Percentiles rank a stretch among this genome's conserved stretches.
Evolutionary conservation across 1,140 invertebrate genomes (phyloP).

Genomic region (Harlomillsia oculata): DNA sequence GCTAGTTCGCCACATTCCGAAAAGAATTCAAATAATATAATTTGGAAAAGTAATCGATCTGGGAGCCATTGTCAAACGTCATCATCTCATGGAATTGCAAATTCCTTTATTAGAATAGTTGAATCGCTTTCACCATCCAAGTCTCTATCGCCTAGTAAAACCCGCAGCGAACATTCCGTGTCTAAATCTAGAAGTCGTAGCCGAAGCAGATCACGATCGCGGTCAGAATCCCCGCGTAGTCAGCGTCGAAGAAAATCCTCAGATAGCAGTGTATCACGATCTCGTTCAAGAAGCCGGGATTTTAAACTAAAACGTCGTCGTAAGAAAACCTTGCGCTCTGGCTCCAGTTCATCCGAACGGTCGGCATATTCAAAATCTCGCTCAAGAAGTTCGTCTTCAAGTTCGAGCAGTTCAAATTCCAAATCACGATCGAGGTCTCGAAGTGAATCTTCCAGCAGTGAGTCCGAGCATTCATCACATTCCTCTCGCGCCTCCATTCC

Average conservation of each 20-base stretch:
- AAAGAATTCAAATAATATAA: neutral
- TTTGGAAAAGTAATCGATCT: too few species aligned
- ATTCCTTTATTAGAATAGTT: neutral
- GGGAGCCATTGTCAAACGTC: too few species aligned
- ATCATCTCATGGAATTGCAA: neutral
- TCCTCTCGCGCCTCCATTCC: conserved; percentile 61
- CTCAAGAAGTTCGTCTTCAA: neutral
- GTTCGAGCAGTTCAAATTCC: conserved; percentile 16
- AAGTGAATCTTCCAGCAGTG: neutral
- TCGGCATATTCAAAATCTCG: conserved; percentile 2
- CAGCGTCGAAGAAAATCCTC: neutral
- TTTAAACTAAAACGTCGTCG: neutral
- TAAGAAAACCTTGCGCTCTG: conserved; percentile 24
- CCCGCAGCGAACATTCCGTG: neutral
- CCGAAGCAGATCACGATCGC: neutral
- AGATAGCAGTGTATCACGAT: conserved; percentile 2
- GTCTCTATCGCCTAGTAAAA: neutral
- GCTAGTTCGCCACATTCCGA: too few species aligned
- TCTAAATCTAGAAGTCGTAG: conserved; percentile 6
- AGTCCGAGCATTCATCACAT: conserved; percentile 1
- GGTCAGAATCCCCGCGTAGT: conserved; percentile 1
- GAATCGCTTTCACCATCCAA: neutral
- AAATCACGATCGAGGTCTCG: conserved; percentile 28
- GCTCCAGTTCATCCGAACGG: too few species aligned
- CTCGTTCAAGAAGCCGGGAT: neutral